Evolutionary conservation across 1,140 invertebrate genomes (phyloP).

Genomic region (Leptoteleia sp.): DNA sequence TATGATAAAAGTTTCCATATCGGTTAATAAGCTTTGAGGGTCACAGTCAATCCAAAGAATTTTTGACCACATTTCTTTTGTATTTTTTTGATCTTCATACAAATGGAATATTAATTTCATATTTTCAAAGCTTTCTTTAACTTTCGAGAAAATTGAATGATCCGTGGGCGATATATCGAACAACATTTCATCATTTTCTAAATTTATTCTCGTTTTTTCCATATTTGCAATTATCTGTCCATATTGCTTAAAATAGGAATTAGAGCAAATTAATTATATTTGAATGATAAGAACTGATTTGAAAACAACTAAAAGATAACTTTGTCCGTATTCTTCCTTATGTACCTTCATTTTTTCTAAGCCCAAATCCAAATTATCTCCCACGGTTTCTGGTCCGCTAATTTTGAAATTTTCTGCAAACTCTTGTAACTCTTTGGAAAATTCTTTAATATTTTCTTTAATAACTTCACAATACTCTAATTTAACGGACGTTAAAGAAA

Average conservation of each 20-base stretch:
- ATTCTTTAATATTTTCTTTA: slow-evolving; percentile 87
- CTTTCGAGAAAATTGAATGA: slow-evolving; percentile 87
- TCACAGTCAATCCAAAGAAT: slow-evolving; percentile 93
- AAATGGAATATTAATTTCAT: slow-evolving; percentile 89
- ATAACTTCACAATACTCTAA: slow-evolving; percentile 91
- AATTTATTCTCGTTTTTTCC: slow-evolving; percentile 84
- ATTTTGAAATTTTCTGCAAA: slow-evolving; percentile 88
- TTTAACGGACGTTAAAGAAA: slow-evolving; percentile 86
- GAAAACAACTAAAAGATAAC: not conserved
- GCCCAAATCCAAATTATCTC: slow-evolving; percentile 88
- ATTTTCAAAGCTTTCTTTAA: slow-evolving; percentile 87
- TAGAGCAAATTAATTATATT: slow-evolving; percentile 83
- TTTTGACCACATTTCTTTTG: slow-evolving; percentile 89
- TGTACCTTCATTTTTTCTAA: slow-evolving; percentile 84
- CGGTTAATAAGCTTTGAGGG: slow-evolving; percentile 89
- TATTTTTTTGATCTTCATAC: slow-evolving; percentile 89
- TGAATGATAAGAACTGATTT: not conserved
- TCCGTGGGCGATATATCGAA: slow-evolving; percentile 92
- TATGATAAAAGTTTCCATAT: slow-evolving; percentile 92
- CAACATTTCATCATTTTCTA: slow-evolving; percentile 90
- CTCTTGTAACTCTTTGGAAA: slow-evolving; percentile 84
- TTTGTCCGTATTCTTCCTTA: too few species aligned
- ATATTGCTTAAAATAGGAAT: slow-evolving; percentile 83
- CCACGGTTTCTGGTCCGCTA: slow-evolving; percentile 89
- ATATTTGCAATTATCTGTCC: slow-evolving; percentile 84